Conservation (phyloP, 1,140 invertebrate genomes). For the Pseudomyrmex flavicornis region DNA sequence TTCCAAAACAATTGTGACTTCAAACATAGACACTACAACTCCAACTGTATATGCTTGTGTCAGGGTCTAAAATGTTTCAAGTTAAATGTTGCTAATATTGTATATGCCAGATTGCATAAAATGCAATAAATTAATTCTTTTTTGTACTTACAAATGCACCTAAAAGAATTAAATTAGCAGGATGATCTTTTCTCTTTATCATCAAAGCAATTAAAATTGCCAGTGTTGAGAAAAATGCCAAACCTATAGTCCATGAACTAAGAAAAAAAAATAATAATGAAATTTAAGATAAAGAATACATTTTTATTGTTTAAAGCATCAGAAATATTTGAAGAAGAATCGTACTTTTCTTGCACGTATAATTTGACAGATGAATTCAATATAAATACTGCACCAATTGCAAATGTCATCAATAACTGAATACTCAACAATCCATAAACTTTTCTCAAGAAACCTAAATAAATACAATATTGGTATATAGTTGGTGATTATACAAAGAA, state of each 20-base stretch:
- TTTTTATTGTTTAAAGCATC: too few species aligned
- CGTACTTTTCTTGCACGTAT: conserved; percentile 90
- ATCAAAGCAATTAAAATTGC: conserved; percentile 87
- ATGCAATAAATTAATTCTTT: neutral
- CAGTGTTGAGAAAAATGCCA: conserved; percentile 87
- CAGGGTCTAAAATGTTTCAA: conserved; percentile 86
- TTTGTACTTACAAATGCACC: conserved; percentile 88
- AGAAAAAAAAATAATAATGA: conserved; percentile 67
- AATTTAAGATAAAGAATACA: too few species aligned
- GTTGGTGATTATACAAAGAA: neutral
- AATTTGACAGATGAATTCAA: conserved; percentile 87
- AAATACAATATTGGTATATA: neutral
- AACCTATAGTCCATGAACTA: conserved; percentile 88
- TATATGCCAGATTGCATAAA: neutral
- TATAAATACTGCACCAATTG: conserved; percentile 88
- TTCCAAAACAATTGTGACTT: conserved; percentile 90
- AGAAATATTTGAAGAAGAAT: conserved; percentile 15
- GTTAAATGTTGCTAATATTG: neutral
- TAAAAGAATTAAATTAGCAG: conserved; percentile 89
- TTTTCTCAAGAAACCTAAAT: conserved; percentile 91
- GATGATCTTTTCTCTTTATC: conserved; percentile 88
- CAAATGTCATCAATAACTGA: conserved; percentile 90
- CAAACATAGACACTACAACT: conserved; percentile 90
- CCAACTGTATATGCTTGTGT: conserved; percentile 91
- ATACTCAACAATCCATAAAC: conserved; percentile 92